Base-by-base conservation (phyloP, 1,140 invertebrate genomes). In the Papilio helenus region DNA sequence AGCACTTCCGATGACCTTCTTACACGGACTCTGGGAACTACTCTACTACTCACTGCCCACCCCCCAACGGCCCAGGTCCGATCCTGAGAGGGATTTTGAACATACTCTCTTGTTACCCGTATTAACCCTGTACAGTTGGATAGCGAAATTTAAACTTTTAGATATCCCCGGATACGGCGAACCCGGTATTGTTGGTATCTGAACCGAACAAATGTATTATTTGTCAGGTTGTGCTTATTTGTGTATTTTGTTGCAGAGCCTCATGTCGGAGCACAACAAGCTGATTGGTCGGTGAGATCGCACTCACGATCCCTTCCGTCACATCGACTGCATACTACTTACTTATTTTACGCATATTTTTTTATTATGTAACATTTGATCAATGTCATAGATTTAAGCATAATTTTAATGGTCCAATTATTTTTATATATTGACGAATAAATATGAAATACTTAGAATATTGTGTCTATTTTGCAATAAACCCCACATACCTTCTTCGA, bases 181-280 rank as follows among this genome's bases (percentile, higher is more conserved):
- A 7, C 44, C 34, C 34, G 34, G 34, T 34, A 34, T 34, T 34
- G 34, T 2, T 46, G 44, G 7, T 46, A 14, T 46, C 9, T 46
- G 1, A 10, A 12, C 12, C 44, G 12, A 46, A 46, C 44, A 46
- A 12, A 46, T 1, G 12, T 14, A 3, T 46, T 46, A 61, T 5
- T 58, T 20, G 55, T 20, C 8, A 20, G 5, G 4, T 7, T 58
- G 20, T 20, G 58, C 26, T 29, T 3, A 65, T 3, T 5, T 29
- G 23, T 29, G 58, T 16, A 26, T 9, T 51, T 71, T 12, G 49
- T 87, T 90, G 49, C 92, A 94, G 92, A 92, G 92, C 49, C 89
- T 94, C 82, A 93, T 94, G 92, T 83, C 65, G 20, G 92, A 92
- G 79, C 92, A 94, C 88, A 93, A 90, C 88, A 92, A 93, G 81